Conservation (phyloP, 2,113 vertebrate genomes). For the Carettochelys insculpta region DNA sequence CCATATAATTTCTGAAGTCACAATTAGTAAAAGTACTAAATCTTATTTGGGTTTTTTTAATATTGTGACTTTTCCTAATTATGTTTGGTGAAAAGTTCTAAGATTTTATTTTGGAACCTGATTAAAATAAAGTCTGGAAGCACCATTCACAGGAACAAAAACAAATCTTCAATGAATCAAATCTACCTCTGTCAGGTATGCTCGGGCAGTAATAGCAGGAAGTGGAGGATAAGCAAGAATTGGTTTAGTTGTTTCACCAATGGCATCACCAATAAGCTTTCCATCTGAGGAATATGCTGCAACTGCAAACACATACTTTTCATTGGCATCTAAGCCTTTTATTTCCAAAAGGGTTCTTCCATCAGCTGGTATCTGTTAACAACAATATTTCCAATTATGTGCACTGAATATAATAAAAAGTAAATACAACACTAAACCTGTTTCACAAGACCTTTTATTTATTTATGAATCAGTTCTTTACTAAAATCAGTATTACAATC, state of each 20-base stretch:
- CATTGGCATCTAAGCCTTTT: constrained; percentile 85
- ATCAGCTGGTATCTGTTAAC: constrained; percentile 82
- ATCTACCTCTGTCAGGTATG: constrained; percentile 88
- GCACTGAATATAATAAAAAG: neutral
- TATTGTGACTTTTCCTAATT: neutral
- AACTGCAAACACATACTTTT: constrained; percentile 92
- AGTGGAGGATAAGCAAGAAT: constrained; percentile 86
- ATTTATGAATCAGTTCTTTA: neutral
- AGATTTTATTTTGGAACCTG: neutral
- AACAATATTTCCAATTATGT: constrained; percentile 48
- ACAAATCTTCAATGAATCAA: neutral
- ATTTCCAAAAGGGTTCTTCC: constrained; percentile 82
- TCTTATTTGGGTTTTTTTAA: neutral
- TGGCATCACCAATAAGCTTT: constrained; percentile 81
- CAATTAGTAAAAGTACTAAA: neutral
- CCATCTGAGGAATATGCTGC: constrained; percentile 88
- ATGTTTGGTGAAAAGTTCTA: neutral
- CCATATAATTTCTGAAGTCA: neutral
- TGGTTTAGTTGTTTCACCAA: constrained; percentile 86
- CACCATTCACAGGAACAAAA: neutral
- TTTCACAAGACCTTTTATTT: neutral
- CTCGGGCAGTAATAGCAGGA: constrained; percentile 82
- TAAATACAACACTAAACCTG: constrained; percentile 9
- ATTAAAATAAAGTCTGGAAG: neutral
- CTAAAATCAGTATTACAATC: constrained; percentile 3